Base-by-base conservation (phyloP, 2,888 invertebrate species). In the Gryllus longicercus region DNA sequence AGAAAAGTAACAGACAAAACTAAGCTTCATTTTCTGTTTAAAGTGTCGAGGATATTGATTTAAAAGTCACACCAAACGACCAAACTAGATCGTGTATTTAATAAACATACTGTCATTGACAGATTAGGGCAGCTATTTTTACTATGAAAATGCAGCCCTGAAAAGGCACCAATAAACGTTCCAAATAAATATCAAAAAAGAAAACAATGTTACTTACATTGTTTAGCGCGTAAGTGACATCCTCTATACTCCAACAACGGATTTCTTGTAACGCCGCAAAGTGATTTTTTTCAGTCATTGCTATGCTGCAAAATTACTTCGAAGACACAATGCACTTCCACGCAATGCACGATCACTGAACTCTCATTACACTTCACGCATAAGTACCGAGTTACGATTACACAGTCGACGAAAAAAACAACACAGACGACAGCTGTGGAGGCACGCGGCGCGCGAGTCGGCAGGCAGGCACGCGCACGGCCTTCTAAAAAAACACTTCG, bases 231-330 rank as follows among this genome's bases (percentile, higher is more conserved):
- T 81, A 82, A 76, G 86, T 81, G 76, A 87, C 86, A 49, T 86
- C 85, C 51, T 83, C 82, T 51, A 83, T 85, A 81, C 82, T 84
- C 86, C 86, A 87, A 79, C 82, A 84, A 51, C 86, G 85, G 81
- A 87, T 86, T 78, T 85, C 83, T 81, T 84, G 75, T 76, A 76
- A 79, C 86, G 86, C 1, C 8, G 79, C 25, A 12, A 50, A 74
- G n/a, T 78, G 78, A 38, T 23, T 74, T 74, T 50, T 50, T 51
- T 74, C 76, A 18, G 76, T 50, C 79, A 79, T 79, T 50, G 14
- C 51, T 21, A 18, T 76, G 18, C 25, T 21, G 18, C 21, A 23
- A 76, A 76, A 76, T 23, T 25, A 76, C 11, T 38, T 38, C 8
- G 38, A 38, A 38, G 38, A 38, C 38, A 38, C 38, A 38, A 38